These are phyloP conservation scores for Halcyon senegalensis DNA, from an alignment of 2,113 vertebrate species.

Conservation along the genomic window DNA sequence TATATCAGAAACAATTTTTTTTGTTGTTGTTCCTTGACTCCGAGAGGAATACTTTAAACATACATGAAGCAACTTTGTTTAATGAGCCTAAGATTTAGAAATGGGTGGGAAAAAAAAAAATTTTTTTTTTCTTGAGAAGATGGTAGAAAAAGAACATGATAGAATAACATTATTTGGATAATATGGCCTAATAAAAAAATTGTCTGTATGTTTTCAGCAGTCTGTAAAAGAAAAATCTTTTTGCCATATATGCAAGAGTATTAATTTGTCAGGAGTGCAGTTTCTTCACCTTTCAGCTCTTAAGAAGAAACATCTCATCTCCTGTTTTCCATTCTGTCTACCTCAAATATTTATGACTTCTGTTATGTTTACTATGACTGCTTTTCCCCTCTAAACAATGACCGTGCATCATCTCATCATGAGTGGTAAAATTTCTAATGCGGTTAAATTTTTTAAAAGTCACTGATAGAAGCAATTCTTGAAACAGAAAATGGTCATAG, in stretches of 20 bases:
- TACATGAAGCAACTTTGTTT: background rate
- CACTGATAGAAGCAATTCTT: background rate
- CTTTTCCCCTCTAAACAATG: background rate
- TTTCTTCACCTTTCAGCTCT: background rate
- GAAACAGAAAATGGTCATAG: background rate
- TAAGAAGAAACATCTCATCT: background rate
- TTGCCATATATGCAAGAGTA: background rate
- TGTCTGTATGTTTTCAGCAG: background rate
- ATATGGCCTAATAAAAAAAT: background rate
- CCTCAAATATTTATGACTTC: background rate
- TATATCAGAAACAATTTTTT: background rate
- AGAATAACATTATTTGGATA: background rate
- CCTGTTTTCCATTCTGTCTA: background rate
- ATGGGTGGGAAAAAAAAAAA: rapidly evolving
- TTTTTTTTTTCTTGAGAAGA: background rate
- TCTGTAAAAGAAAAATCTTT: background rate
- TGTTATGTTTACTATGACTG: background rate
- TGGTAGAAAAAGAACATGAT: background rate
- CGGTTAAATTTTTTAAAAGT: background rate
- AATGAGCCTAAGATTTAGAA: background rate
- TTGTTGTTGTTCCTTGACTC: background rate
- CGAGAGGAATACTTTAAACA: background rate
- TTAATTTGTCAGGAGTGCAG: background rate
- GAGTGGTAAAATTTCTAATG: background rate
- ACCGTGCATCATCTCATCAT: background rate